Evolutionary conservation across 2,888 invertebrate species (phyloP), one percentile per base, ranked within the genome.

Genomic region (Archips crataeganus): DNA sequence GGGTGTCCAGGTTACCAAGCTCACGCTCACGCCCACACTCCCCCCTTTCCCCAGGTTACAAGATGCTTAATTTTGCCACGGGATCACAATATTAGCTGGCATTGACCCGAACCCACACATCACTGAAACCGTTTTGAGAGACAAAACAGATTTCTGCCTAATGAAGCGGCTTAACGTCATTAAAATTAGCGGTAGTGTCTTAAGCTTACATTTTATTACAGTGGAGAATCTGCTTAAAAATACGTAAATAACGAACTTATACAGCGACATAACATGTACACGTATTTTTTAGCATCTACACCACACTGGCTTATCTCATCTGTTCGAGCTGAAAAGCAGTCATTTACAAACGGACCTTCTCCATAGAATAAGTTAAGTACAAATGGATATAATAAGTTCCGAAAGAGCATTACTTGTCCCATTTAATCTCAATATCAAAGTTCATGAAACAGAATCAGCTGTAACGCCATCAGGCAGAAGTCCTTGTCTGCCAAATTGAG

Each of bases 1-100:
- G 11, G 57, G 57, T 57, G 57, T 57, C 57, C 10, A 51, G 62
- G 62, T 10, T 62, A 49, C 69, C 51, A 62, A 70, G 62, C 70
- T 39, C 47, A 10, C 45, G n/a, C 57, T 3, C 42, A 61, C 70
- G 60, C 47, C 49, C 36, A 23, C 70, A 62, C 62, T 54, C 62
- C 62, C 57, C 57, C 11, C 32, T 32, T 23, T n/a, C 54, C 23
- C 57, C 3, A 2, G 8, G 15, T 23, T 54, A 54, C 9, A 9
- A 8, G 9, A 23, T 54, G 54, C 54, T 51, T 8, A 51, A 23
- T 0, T 23, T 23, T 6, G n/a, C 3, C n/a, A 49, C 11, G n/a
- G n/a, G n/a, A 49, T 49, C 49, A 49, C 49, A 54, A 15, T 15
- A 54, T 54, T 9, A 54, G 51, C 9, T 3, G 51, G 51, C 23